Evolutionary conservation across 2,888 invertebrate genomes (phyloP).

Genomic region (Mythimna impura): DNA sequence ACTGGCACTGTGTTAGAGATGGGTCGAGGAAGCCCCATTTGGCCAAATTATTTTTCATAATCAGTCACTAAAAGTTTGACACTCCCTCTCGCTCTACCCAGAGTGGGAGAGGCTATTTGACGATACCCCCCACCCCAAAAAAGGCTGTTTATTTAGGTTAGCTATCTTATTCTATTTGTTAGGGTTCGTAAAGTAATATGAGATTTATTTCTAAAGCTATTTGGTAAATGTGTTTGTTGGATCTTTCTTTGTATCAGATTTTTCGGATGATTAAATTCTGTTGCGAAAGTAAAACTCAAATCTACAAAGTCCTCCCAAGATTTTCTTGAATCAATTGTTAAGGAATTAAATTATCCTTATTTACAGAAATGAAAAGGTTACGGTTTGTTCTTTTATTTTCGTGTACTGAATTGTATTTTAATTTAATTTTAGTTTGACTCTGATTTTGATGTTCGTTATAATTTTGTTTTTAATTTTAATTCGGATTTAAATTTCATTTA

Average conservation of each 20-base stretch:
- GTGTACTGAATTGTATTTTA: neutral
- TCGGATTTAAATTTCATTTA: too few species aligned
- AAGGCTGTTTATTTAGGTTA: constrained; percentile 9
- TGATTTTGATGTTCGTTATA: neutral
- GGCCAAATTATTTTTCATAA: too few species aligned
- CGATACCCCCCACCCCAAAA: too few species aligned
- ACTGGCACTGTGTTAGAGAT: too few species aligned
- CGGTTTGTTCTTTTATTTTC: neutral
- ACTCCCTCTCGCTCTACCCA: too few species aligned
- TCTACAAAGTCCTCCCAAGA: neutral
- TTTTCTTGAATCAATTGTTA: constrained; percentile 10
- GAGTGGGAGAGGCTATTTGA: too few species aligned
- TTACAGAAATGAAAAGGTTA: constrained; percentile 7
- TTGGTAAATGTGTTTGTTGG: constrained; percentile 37
- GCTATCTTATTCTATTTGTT: constrained; percentile 22
- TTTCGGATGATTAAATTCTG: constrained; percentile 30
- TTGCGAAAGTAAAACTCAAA: constrained; percentile 5
- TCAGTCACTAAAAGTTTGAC: too few species aligned
- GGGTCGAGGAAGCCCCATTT: too few species aligned
- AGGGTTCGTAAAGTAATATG: neutral
- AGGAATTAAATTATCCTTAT: neutral
- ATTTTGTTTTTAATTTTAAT: neutral
- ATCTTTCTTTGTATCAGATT: constrained; percentile 14
- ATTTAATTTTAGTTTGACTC: too few species aligned
- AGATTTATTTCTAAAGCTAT: constrained; percentile 37